Conservation (phyloP, 2,888 invertebrate genomes). For the Candidula unifasciata region DNA sequence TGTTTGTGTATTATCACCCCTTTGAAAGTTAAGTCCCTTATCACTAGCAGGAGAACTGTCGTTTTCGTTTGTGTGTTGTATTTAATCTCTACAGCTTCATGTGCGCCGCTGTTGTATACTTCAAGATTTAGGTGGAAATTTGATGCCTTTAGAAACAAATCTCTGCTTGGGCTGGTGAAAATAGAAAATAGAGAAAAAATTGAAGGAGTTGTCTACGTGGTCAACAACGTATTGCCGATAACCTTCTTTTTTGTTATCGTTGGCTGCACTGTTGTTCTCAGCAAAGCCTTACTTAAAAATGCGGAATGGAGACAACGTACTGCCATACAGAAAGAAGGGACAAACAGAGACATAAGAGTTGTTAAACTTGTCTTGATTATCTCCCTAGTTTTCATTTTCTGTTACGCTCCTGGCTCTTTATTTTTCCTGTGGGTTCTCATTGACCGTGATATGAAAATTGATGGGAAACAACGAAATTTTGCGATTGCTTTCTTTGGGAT, state of each 20-base stretch:
- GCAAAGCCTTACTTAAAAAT: neutral
- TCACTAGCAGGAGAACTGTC: neutral
- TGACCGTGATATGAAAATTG: neutral
- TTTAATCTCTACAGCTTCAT: neutral
- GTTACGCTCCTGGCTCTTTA: conserved; percentile 11
- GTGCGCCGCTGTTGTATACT: conserved; percentile 7
- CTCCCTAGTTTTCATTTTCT: conserved; percentile 17
- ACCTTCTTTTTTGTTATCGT: neutral
- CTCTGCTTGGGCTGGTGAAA: neutral
- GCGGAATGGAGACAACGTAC: conserved; percentile 4
- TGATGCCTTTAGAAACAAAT: neutral
- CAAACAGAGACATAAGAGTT: conserved; percentile 11
- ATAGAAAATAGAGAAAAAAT: neutral
- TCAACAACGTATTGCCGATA: conserved; percentile 4
- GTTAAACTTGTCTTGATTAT: conserved; percentile 10
- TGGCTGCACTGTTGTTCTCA: neutral
- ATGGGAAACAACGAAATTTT: neutral
- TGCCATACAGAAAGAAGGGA: neutral
- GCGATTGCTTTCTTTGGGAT: neutral
- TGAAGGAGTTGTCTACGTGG: neutral
- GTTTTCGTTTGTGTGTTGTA: neutral
- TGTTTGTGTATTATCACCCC: conserved; percentile 13
- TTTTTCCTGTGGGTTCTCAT: conserved; percentile 11
- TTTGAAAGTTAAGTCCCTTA: neutral
- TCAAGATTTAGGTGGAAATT: neutral